A percentile compares a stretch with the other conserved stretches of the same genome.
Evolutionary conservation across 2,797 vertebrate species (phyloP).

Genomic region (Molothrus aeneus): DNA sequence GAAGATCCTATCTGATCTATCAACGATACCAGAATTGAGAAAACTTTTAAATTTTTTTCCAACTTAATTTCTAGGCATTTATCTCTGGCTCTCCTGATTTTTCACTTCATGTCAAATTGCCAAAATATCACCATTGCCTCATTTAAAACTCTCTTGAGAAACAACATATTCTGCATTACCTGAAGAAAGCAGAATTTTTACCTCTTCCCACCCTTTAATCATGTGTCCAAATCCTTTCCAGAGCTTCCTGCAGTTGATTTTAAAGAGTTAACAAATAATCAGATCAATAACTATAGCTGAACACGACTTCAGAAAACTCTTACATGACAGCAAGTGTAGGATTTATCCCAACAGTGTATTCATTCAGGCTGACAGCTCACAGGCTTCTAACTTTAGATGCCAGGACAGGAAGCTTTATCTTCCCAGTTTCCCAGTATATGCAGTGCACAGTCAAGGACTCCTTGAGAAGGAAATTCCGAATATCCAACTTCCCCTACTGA

Average conservation of each 20-base stretch:
- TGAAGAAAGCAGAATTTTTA: not conserved
- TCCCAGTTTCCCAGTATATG: not conserved
- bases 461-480: not conserved
- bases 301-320: not conserved
- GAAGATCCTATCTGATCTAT: not conserved
- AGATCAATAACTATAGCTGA: not conserved
- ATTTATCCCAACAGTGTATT: not conserved
- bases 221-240: not conserved
- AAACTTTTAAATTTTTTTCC: not conserved
- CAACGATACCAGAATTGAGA: not conserved
- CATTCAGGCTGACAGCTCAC: not conserved
- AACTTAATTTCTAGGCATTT: not conserved
- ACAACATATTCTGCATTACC: not conserved
- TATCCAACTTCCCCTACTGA: not conserved
- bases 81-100: not conserved
- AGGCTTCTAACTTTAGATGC: not conserved
- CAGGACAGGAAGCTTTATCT: not conserved
- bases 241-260: not conserved
- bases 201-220: not conserved
- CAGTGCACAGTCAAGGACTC: not conserved
- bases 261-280: not conserved
- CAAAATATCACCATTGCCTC: not conserved
- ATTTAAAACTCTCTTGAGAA: not conserved
- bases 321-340: not conserved
- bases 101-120: not conserved